These are phyloP conservation scores for Helleia helle DNA, from an alignment of 2,888 invertebrate genomes.

Conservation along the genomic window DNA sequence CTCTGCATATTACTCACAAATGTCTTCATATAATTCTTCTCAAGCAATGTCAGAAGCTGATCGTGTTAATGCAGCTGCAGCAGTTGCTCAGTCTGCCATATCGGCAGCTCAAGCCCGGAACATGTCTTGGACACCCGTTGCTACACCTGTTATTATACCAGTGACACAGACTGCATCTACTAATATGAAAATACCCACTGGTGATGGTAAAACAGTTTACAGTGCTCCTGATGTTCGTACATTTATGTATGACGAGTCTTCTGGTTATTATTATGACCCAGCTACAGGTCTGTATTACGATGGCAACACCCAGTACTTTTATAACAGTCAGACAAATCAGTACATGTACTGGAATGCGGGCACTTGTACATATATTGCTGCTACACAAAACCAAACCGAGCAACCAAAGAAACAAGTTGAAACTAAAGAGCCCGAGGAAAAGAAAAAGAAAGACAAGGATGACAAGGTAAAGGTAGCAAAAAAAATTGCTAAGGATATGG, in stretches of 20 bases:
- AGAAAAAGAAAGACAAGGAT: slow-evolving; percentile 84
- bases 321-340: slow-evolving; percentile 90
- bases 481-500: slow-evolving; percentile 93
- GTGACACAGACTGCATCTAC: slow-evolving; percentile 50
- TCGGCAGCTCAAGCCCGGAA: slow-evolving; percentile 66
- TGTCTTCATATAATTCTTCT: slow-evolving; percentile 72
- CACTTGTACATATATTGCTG: slow-evolving; percentile 76
- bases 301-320: slow-evolving; percentile 96
- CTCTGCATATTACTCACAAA: slow-evolving; percentile 47
- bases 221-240: slow-evolving; percentile 90
- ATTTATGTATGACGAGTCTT: slow-evolving; percentile 94
- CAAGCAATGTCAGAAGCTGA: slow-evolving; percentile 81
- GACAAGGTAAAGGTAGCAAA: slow-evolving; percentile 98
- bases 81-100: slow-evolving; percentile 91
- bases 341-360: slow-evolving; percentile 96
- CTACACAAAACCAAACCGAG: slow-evolving; percentile 49
- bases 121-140: slow-evolving; percentile 66
- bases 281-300: slow-evolving; percentile 96
- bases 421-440: slow-evolving; percentile 61
- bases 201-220: slow-evolving; percentile 79
- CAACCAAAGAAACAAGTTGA: slow-evolving; percentile 45
- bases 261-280: slow-evolving; percentile 97
- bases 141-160: slow-evolving; percentile 63
- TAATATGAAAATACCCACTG: slow-evolving; percentile 68
- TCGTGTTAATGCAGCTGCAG: slow-evolving; percentile 88